Conservation (phyloP, 1,140 invertebrate genomes). For the Drosophila trapezifrons region DNA sequence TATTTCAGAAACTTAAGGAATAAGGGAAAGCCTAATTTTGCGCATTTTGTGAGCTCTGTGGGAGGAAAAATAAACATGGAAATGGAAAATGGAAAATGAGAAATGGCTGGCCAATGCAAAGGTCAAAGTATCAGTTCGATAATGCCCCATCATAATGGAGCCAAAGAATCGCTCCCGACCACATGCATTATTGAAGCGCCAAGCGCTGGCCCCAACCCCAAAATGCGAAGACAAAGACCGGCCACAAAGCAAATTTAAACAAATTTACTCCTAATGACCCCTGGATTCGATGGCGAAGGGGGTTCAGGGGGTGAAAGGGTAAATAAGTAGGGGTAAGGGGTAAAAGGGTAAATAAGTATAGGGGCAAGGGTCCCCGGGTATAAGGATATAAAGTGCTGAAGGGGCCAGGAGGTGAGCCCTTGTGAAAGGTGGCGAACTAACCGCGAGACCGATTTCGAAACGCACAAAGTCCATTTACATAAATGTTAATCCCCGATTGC, state of each 20-base stretch:
- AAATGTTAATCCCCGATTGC: conserved; percentile 58
- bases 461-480: conserved; percentile 70
- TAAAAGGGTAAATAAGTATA: not conserved
- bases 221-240: conserved; percentile 18
- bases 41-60: too few species aligned
- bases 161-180: conserved; percentile 6
- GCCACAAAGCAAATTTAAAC: conserved; percentile 64
- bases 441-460: conserved; percentile 24
- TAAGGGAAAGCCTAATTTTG: too few species aligned
- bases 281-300: conserved; percentile 17
- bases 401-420: not conserved
- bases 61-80: too few species aligned
- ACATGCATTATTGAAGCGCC: conserved; percentile 45
- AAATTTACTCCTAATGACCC: conserved; percentile 32
- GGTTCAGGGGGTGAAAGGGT: conserved; percentile 2
- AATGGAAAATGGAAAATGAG: too few species aligned
- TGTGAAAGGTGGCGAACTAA: conserved; percentile 8
- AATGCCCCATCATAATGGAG: conserved; percentile 53
- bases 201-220: not conserved
- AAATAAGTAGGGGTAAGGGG: not conserved
- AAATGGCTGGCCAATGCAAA: conserved; percentile 11
- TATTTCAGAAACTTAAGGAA: too few species aligned
- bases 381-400: not conserved
- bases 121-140: conserved; percentile 48
- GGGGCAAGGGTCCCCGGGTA: not conserved